Evolutionary conservation across 2,888 invertebrate genomes (phyloP), one percentile per base, ranked within the genome.

Genomic region (Tinea semifulvella): DNA sequence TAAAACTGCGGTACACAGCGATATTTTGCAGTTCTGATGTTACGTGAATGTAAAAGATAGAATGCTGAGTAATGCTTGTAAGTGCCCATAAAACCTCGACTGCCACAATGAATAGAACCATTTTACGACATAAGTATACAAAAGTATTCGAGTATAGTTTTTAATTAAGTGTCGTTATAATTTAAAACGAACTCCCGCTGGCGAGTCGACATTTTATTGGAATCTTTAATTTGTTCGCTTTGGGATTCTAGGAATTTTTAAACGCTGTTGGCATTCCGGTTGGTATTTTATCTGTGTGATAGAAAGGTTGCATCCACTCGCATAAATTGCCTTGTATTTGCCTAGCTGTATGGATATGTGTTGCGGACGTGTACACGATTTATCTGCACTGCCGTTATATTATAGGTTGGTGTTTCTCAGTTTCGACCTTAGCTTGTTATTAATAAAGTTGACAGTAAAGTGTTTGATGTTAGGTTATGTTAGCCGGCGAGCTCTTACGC

Each of bases 371-470:
- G 31, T 31, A 31, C 13, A 31, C 31, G 31, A 31, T 31, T 31
- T 31, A 31, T 31, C 31, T 31, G 31, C 31, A 31, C 31, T 31
- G 31, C 31, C 31, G 31, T 31, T 31, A 31, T 31, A 31, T 27
- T 31, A 31, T 4, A 31, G 2, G 31, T 2, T 31, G 2, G 31
- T n/a, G 11, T 22, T 22, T 4, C 14, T 11, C 14, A 31, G 11
- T 31, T 31, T 31, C 13, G 14, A n/a, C 31, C 31, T 31, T 31
- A 13, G n/a, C 7, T 2, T 2, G 13, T n/a, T 31, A 13, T 14
- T 13, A 6, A 4, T 31, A 31, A 14, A 31, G 31, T 31, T 2
- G 10, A 31, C 11, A 6, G 31, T n/a, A n/a, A n/a, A n/a, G n/a
- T 31, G 31, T n/a, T n/a, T 3, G 2, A 14, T 31, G 31, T 13